These are phyloP conservation scores for Thamnophis sirtalis DNA, from an alignment of 2,113 vertebrate species.

Conservation along the genomic window DNA sequence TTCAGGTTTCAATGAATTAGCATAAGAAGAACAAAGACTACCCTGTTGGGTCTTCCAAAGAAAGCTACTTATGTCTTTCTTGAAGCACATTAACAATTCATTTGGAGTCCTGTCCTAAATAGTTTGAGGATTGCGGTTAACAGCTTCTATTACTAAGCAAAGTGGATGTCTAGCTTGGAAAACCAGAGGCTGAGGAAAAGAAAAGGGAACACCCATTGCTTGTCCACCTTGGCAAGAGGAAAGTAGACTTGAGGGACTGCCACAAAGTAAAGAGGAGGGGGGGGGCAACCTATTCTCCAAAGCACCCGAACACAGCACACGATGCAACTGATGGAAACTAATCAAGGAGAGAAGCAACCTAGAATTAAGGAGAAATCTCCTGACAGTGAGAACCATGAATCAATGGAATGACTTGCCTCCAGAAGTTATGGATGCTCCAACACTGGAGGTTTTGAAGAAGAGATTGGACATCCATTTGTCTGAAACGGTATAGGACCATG, in stretches of 20 bases:
- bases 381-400: background rate
- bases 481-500: background rate
- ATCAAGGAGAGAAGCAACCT: background rate
- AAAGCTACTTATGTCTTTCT: background rate
- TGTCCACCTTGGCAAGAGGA: background rate
- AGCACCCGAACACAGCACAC: background rate
- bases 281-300: background rate
- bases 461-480: background rate
- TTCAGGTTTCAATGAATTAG: background rate
- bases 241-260: background rate
- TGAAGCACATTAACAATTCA: background rate
- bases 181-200: background rate
- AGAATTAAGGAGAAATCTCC: background rate
- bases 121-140: background rate
- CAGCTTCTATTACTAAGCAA: background rate
- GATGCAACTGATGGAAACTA: background rate
- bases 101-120: background rate
- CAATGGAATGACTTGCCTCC: background rate
- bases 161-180: background rate
- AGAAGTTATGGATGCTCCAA: background rate
- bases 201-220: background rate
- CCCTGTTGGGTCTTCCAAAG: background rate
- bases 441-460: background rate
- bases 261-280: background rate
- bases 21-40: background rate